These are phyloP conservation scores for Steatocranus sp. DNA, from an alignment of 2,797 vertebrate genomes.

Conservation along the genomic window DNA sequence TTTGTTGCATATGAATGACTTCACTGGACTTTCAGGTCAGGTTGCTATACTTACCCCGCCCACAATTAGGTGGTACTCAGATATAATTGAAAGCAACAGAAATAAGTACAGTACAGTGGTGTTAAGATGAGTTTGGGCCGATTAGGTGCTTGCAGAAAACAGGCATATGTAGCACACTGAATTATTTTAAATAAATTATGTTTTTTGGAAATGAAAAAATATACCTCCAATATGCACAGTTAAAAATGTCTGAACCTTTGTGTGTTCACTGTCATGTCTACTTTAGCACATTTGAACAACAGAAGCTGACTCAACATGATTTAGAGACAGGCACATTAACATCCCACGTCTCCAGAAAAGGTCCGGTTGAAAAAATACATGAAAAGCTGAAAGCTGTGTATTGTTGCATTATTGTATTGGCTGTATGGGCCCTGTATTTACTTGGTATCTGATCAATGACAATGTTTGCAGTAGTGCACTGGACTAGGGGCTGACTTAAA, in stretches of 20 bases:
- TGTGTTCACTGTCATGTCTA: neutral
- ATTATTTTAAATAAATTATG: neutral
- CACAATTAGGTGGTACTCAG: neutral
- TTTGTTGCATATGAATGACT: neutral
- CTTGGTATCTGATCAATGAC: neutral
- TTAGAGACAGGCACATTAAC: neutral
- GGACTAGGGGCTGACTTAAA: conserved; percentile 9
- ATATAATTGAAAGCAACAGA: neutral
- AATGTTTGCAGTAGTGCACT: neutral
- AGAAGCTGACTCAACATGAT: neutral
- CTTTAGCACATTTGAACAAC: neutral
- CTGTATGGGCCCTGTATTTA: neutral
- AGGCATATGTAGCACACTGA: neutral
- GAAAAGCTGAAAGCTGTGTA: neutral
- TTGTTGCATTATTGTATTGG: neutral
- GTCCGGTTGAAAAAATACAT: neutral
- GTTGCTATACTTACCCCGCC: neutral
- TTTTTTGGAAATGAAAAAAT: neutral
- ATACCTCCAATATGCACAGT: neutral
- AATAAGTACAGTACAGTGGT: neutral
- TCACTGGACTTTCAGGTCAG: neutral
- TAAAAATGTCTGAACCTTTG: neutral
- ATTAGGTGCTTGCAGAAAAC: neutral
- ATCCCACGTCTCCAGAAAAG: neutral
- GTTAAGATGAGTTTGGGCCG: neutral